A percentile compares a stretch with the other conserved stretches of the same genome.
These are phyloP conservation scores for Drosophila niveifrons DNA, from an alignment of 2,888 invertebrate species.

Conservation along the genomic window DNA sequence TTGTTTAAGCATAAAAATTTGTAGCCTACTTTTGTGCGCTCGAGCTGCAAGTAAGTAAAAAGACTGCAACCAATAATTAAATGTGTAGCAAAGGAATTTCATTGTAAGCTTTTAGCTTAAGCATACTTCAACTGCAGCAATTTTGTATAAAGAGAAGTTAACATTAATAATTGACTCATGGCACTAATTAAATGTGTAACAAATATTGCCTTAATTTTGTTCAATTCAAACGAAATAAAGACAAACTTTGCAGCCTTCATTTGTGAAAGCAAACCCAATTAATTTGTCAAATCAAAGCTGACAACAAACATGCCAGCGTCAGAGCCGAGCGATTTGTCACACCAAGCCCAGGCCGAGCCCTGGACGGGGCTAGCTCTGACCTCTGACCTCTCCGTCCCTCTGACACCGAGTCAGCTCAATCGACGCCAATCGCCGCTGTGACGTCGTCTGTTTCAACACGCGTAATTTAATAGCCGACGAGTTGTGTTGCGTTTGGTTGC, in stretches of 20 bases:
- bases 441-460: constrained; percentile 57
- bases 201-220: constrained; percentile 1
- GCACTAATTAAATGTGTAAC: background rate
- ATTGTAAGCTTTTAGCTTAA: background rate
- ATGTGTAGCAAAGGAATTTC: background rate
- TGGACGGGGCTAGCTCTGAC: background rate
- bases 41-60: no score
- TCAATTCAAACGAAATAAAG: constrained; percentile 7
- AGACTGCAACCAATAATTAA: no score
- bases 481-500: no score
- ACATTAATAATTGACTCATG: background rate
- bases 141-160: no score
- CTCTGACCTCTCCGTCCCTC: constrained; percentile 4
- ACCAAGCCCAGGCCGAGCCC: constrained; percentile 40
- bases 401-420: constrained; percentile 13
- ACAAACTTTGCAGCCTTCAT: background rate
- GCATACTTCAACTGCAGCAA: background rate
- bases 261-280: constrained; percentile 68
- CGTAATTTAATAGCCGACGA: constrained; percentile 72
- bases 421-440: constrained; percentile 33
- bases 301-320: constrained; percentile 69
- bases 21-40: constrained; percentile 22
- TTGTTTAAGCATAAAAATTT: background rate
- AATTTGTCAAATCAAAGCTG: constrained; percentile 77
- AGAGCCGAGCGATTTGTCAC: constrained; percentile 70